Evolutionary conservation across 2,888 invertebrate genomes (phyloP).

Genomic region (Tanypteryx hageni): DNA sequence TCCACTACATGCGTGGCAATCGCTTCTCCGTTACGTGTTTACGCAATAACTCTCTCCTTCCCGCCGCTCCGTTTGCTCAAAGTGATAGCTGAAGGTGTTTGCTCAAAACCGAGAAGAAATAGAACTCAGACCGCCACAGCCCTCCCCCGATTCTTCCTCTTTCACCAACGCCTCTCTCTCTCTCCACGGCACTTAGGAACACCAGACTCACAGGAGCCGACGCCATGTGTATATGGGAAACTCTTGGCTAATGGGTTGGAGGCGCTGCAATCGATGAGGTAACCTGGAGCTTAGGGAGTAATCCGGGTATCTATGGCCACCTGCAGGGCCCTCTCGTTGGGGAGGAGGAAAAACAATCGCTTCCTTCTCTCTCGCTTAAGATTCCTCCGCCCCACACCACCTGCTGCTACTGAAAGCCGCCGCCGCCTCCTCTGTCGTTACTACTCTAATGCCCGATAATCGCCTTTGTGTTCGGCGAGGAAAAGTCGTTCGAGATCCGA

Average conservation of each 20-base stretch:
- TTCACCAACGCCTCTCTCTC: too few relatives aligned
- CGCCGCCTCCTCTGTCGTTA: not conserved
- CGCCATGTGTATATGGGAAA: not conserved
- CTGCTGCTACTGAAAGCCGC: not conserved
- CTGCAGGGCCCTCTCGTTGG: not conserved
- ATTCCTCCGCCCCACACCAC: not conserved
- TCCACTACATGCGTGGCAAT: too few relatives aligned
- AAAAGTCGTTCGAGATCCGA: not conserved
- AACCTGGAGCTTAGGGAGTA: slow-evolving; percentile 1
- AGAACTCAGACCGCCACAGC: too few relatives aligned
- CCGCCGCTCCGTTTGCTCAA: too few relatives aligned
- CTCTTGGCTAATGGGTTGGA: not conserved
- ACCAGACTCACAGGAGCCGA: too few relatives aligned
- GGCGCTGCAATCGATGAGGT: not conserved
- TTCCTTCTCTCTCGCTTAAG: not conserved
- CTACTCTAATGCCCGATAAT: not conserved
- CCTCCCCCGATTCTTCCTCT: too few relatives aligned
- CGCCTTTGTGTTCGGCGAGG: not conserved
- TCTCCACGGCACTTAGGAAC: too few relatives aligned
- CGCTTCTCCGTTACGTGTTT: too few relatives aligned
- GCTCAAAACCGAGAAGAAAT: too few relatives aligned
- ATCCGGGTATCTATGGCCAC: slow-evolving; percentile 8
- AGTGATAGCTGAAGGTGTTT: too few relatives aligned
- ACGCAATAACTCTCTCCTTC: too few relatives aligned
- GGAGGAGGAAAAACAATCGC: not conserved